Evolutionary conservation across 1,140 invertebrate genomes (phyloP).

Genomic region (Stratiolaelaps scimitus): DNA sequence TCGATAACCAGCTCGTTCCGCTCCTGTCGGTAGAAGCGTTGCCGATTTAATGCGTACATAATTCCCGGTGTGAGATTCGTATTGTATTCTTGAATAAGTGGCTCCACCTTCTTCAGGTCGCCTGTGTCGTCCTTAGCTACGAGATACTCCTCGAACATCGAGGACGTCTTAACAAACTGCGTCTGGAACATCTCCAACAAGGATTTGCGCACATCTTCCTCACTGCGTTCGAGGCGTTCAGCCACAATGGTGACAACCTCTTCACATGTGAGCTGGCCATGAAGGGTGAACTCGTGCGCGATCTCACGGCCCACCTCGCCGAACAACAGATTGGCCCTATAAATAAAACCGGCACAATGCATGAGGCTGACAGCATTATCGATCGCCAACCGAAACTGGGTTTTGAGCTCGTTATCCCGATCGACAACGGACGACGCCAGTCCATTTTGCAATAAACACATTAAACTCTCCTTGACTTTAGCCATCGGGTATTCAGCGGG

Average conservation of each 20-base stretch:
- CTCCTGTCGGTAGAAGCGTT: slow-evolving; percentile 5
- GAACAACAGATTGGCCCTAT: slow-evolving; percentile 7
- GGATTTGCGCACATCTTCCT: neutral
- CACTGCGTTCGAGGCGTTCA: neutral
- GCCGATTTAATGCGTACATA: slow-evolving; percentile 5
- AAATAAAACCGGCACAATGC: slow-evolving; percentile 23
- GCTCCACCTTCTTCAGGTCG: neutral
- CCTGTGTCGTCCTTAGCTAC: neutral
- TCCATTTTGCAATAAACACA: slow-evolving; percentile 20
- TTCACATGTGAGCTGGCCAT: neutral
- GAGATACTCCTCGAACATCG: slow-evolving; percentile 17
- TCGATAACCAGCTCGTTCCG: slow-evolving; percentile 15
- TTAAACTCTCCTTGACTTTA: slow-evolving; percentile 21
- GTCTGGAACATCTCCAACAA: slow-evolving; percentile 11
- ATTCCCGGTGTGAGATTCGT: neutral
- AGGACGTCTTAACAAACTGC: slow-evolving; percentile 4
- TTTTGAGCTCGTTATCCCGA: slow-evolving; percentile 6
- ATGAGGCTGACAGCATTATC: slow-evolving; percentile 4
- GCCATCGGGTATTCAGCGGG: neutral
- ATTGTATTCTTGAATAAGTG: neutral
- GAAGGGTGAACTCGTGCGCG: slow-evolving; percentile 17
- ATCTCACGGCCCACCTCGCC: slow-evolving; percentile 16
- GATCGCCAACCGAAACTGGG: slow-evolving; percentile 5
- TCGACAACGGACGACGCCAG: neutral
- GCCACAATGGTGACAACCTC: neutral